Base-by-base conservation (phyloP, 2,797 vertebrate species). In the Sardinella longiceps region DNA sequence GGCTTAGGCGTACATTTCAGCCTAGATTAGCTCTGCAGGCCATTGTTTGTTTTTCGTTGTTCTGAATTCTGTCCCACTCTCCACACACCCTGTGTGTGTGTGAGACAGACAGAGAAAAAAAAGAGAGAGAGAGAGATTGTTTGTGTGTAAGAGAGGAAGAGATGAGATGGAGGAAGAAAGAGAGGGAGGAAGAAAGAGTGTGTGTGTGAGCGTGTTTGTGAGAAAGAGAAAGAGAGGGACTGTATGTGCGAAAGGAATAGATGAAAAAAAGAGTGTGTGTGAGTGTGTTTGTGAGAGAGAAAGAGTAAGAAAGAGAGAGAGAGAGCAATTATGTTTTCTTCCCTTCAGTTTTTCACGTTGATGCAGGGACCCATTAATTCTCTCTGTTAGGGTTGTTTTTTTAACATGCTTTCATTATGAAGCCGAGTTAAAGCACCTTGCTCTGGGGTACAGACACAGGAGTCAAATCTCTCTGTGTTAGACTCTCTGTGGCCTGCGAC, bases 391-490 rank as follows among this genome's bases (percentile, higher is more conserved):
- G 37, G 70, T 77, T 80, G 77, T 81, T 48, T 80, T 84, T 82
- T 77, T 43, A 12, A 53, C 18, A 53, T 12, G 74, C 33, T 45
- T 77, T 39, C 70, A 77, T 20, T 39, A 77, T 39, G 6, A 18
- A 43, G 70, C 37, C 18, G 1, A 23, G 70, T 43, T 77, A 20
- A 77, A 56, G 83, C 58, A 56, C 58, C 12, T 45, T 53, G 85
- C 81, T 80, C 60, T 51, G 7, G 39, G 87, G 87, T 85, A 43
- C 74, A 84, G 80, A 89, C 85, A 88, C 84, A 89, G 33, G 18
- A 43, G 33, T 77, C 1, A 39, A 43, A 77, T 37, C 33, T 33
- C 70, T 37, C 18, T 74, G 66, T 15, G 4, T 3, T 74, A 39
- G 33, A 77, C 33, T 77, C 33, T 77, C 70, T 39, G 28, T 23